Evolutionary conservation across 2,797 vertebrate species (phyloP).

Genomic region (Chromobotia macracanthus): DNA sequence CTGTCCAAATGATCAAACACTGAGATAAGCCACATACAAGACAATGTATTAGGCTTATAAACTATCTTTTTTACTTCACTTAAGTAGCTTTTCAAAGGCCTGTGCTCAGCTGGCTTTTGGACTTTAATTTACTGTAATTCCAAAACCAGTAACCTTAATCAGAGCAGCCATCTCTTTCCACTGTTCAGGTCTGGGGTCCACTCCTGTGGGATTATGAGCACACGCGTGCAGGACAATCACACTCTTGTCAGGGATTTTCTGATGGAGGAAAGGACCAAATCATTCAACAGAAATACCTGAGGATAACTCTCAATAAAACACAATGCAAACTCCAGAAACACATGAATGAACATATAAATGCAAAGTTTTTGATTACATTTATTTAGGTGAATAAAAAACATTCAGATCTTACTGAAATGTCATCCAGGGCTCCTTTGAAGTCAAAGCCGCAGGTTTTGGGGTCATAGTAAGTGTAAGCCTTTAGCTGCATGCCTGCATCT

Average conservation of each 20-base stretch:
- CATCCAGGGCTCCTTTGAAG: constrained; percentile 90
- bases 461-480: constrained; percentile 93
- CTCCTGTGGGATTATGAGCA: constrained; percentile 98
- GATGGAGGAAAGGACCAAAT: neutral
- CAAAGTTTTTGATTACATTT: neutral
- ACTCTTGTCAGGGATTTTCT: constrained; percentile 97
- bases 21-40: constrained; percentile 1
- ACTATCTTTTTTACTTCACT: neutral
- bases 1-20: constrained; percentile 1
- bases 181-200: constrained; percentile 91
- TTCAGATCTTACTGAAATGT: constrained; percentile 88
- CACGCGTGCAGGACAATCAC: constrained; percentile 93
- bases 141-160: constrained; percentile 84
- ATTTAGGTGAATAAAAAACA: neutral
- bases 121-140: constrained; percentile 4
- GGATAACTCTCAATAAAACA: neutral
- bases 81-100: neutral
- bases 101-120: neutral
- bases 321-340: neutral
- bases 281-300: neutral
- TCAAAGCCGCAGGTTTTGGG: constrained; percentile 95
- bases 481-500: constrained; percentile 92
- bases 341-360: neutral
- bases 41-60: neutral
- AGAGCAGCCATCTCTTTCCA: constrained; percentile 89